Base-by-base conservation (phyloP, 2,797 vertebrate genomes). In the Garrulus glandarius region DNA sequence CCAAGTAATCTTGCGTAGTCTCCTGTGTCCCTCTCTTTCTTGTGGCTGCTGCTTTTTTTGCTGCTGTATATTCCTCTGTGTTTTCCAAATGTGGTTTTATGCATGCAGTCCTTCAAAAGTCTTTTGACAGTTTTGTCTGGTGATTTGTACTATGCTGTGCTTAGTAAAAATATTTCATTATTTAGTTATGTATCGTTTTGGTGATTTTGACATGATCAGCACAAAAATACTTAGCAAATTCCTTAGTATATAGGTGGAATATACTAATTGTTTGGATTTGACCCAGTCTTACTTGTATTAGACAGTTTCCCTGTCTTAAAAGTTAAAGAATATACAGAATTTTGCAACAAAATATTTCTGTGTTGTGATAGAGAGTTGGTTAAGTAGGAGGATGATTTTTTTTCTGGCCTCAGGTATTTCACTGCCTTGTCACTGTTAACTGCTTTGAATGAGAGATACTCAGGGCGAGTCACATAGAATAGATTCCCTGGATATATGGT, bases 381-480 rank as follows among this genome's bases (percentile, higher is more conserved):
- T 89, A 60, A 63, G 23, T 34, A 64, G 43, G 2, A 72, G 7
- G 13, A 70, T 41, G 15, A 29, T 36, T 32, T 43, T 27, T 71
- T 72, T 89, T 43, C 36, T 72, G 19, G 15, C 27, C 30, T 92
- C 27, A 8, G 7, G 3, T 89, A 6, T 76, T 96, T 71, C 21
- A 30, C 23, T 89, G 12, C 15, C 2, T 6, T 80, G 26, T 61
- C 50, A 11, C 30, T 53, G 23, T 88, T 80, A 72, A 92, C 20
- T 57, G 20, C 10, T 87, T 79, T 72, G 47, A 67, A 26, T 68
- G n/a, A 60, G 22, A 20, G 7, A 10, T 39, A 24, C 22, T 44
- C 76, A 6, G 4, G 13, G 13, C 10, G 0, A 39, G 17, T 70
- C n/a, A 69, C 0, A 2, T 56, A 46, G 55, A 43, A 46, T 11